These are phyloP conservation scores for Hemicentrotus pulcherrimus DNA, from an alignment of 35 echinoderm and acorn worm species.

Conservation along the genomic window DNA sequence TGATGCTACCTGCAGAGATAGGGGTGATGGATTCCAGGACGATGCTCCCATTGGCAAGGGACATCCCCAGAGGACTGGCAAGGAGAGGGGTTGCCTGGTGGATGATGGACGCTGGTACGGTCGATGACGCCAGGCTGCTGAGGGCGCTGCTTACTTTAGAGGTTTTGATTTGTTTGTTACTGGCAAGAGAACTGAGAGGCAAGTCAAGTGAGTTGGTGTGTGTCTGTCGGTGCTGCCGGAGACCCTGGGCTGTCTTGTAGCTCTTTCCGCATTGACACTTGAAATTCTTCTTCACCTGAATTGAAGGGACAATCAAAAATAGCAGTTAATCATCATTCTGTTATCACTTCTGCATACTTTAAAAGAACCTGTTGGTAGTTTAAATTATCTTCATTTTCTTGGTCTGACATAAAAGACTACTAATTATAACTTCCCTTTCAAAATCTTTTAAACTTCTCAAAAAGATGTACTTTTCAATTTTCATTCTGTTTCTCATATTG, in stretches of 20 bases:
- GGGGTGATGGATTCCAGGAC: slow-evolving; percentile 69
- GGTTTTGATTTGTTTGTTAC: slow-evolving; percentile 55
- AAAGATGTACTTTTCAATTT: too few relatives aligned
- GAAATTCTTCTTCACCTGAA: slow-evolving; percentile 90
- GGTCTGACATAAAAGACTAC: neutral
- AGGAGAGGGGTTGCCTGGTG: slow-evolving; percentile 41
- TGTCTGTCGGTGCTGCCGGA: slow-evolving; percentile 83
- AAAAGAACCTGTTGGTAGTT: neutral
- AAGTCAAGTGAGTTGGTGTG: slow-evolving; percentile 64
- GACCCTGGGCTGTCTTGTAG: slow-evolving; percentile 88
- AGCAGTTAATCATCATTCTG: neutral
- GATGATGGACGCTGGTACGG: neutral
- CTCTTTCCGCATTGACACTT: slow-evolving; percentile 96
- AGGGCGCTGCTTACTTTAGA: slow-evolving; percentile 40
- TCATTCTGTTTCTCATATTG: too few relatives aligned
- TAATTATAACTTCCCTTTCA: too few relatives aligned
- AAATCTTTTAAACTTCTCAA: too few relatives aligned
- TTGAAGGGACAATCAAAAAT: neutral
- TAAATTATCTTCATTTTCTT: neutral
- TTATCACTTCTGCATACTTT: neutral
- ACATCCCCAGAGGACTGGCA: slow-evolving; percentile 55
- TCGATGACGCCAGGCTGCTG: neutral
- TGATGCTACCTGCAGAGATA: slow-evolving; percentile 55
- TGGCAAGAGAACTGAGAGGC: slow-evolving; percentile 57
- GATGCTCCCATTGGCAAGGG: slow-evolving; percentile 70